Conservation (phyloP, 2,797 vertebrate genomes). For the Pseudochaenichthys georgianus region DNA sequence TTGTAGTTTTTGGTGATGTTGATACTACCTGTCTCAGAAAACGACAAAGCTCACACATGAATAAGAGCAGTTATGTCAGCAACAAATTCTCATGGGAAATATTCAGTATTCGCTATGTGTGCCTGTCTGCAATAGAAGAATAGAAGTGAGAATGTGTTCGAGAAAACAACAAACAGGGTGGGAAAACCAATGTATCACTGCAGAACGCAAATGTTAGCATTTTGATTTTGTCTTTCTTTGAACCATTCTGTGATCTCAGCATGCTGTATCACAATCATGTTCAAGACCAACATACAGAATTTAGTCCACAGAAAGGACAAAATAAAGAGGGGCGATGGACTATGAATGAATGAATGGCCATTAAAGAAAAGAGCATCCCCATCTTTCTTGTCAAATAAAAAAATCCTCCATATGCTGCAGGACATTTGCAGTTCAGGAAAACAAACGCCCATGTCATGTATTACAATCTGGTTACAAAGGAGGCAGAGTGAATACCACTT, state of each 20-base stretch:
- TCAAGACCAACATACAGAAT: constrained; percentile 9
- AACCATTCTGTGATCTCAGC: constrained; percentile 16
- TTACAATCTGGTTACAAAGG: constrained; percentile 27
- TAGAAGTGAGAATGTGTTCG: neutral
- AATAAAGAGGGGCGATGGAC: neutral
- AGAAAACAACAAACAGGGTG: constrained; percentile 2
- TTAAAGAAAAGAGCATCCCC: constrained; percentile 30
- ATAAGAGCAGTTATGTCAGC: constrained; percentile 1
- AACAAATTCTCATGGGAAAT: constrained; percentile 16
- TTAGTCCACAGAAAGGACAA: constrained; percentile 15
- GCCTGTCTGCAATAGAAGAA: neutral
- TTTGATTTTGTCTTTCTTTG: neutral
- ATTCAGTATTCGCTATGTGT: neutral
- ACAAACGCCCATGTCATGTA: constrained; percentile 13
- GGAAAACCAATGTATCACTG: neutral
- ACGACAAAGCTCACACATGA: constrained; percentile 8
- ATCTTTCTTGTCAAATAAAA: constrained; percentile 9
- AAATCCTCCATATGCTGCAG: constrained; percentile 19
- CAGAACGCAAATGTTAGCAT: neutral
- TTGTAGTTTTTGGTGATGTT: neutral
- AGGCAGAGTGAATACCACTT: constrained; percentile 15
- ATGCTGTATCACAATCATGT: constrained; percentile 10
- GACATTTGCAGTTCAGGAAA: constrained; percentile 12
- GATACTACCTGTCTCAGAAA: neutral
- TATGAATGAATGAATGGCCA: neutral